A percentile compares a stretch with the other conserved stretches of the same genome.
phyloP scores from a whole-genome alignment of 1,140 invertebrate genomes.

The Achatina immaculata region DNA sequence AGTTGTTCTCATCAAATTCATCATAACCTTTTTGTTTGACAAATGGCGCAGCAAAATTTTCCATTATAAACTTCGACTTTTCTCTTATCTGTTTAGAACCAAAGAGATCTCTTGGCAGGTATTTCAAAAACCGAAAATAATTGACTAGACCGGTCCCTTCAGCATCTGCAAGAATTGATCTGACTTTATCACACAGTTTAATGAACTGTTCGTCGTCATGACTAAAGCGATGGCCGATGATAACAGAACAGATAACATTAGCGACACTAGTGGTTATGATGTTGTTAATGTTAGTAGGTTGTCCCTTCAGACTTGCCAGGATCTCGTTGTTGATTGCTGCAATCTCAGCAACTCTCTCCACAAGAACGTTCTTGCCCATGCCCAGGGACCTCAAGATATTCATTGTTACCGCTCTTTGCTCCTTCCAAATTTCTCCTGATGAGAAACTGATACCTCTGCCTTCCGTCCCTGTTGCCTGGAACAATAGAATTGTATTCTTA shows the following conservation, averaged over 20 bases:
- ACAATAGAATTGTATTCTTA: too few species aligned
- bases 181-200: background rate
- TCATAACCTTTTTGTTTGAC: too few species aligned
- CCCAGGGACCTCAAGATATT: background rate
- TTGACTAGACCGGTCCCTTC: background rate
- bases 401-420: slow-evolving; percentile 6
- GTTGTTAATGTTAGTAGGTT: background rate
- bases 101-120: background rate
- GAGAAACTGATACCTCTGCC: background rate
- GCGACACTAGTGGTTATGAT: background rate
- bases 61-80: background rate
- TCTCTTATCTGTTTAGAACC: background rate
- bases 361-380: background rate
- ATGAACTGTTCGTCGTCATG: background rate
- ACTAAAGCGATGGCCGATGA: background rate
- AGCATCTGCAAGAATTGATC: background rate
- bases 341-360: background rate
- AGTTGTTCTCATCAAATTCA: background rate
- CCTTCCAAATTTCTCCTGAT: background rate
- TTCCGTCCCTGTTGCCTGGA: background rate
- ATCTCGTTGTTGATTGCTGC: background rate
- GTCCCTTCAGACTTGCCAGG: background rate
- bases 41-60: too few species aligned
- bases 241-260: background rate
- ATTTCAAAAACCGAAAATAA: background rate